Percentiles rank a stretch among this genome's conserved stretches.
phyloP scores from a whole-genome alignment of 2,888 invertebrate genomes.

The Pseudococcus jackbeardsleyi region DNA sequence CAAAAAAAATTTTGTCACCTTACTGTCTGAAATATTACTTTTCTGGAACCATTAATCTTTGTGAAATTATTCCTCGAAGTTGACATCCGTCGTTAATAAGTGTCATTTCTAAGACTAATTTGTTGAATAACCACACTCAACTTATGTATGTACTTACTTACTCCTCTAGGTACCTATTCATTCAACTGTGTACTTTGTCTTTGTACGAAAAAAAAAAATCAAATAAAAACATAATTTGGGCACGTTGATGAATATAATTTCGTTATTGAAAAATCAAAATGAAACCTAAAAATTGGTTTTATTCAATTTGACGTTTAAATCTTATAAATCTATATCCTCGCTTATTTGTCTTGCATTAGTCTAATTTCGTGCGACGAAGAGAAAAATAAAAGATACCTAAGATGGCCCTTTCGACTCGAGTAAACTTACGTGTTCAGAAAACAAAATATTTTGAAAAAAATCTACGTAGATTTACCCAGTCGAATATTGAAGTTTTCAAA shows the following conservation, averaged over 20 bases:
- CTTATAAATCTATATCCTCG: neutral
- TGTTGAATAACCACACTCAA: neutral
- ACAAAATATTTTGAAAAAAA: neutral
- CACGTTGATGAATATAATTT: neutral
- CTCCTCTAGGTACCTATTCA: too few species aligned
- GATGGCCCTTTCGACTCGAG: neutral
- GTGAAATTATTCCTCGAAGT: neutral
- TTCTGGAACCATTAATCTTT: neutral
- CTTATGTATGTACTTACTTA: neutral
- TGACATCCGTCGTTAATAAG: neutral
- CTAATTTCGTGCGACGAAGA: neutral
- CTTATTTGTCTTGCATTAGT: constrained; percentile 10
- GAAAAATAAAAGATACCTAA: neutral
- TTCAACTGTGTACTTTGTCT: too few species aligned
- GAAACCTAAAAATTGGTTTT: neutral
- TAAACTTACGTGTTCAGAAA: neutral
- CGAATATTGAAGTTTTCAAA: neutral
- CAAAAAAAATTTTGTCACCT: too few species aligned
- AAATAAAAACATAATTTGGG: neutral
- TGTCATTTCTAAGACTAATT: neutral
- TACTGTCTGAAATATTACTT: too few species aligned
- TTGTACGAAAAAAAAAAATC: too few species aligned
- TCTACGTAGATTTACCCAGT: neutral
- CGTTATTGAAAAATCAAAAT: neutral
- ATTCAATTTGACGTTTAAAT: neutral